Conservation (phyloP, 2,113 vertebrate species). For the Polypterus senegalus region DNA sequence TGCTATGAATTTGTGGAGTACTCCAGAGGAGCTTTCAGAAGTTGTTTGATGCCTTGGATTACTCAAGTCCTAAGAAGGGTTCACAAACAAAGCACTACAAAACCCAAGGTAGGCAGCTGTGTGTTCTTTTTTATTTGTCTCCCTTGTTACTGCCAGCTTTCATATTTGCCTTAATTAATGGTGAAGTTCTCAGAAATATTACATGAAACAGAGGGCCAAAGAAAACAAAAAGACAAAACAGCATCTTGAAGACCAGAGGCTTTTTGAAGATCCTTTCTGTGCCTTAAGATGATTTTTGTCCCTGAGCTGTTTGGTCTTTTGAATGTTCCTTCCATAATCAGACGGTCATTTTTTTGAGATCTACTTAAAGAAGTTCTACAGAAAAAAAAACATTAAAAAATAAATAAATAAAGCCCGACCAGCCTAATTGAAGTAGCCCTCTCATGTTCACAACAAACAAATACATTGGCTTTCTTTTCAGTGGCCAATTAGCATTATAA, state of each 20-base stretch:
- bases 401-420: constrained; percentile 30
- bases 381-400: constrained; percentile 25
- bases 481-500: constrained; percentile 47
- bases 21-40: no score
- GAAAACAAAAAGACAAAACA: constrained; percentile 1
- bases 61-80: no score
- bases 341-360: constrained; percentile 43
- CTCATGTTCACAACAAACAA: constrained; percentile 14
- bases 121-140: no score
- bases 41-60: no score
- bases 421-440: constrained; percentile 51
- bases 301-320: constrained; percentile 31
- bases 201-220: constrained; percentile 27
- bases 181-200: constrained; percentile 29
- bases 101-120: no score
- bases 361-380: constrained; percentile 47
- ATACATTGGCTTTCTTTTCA: constrained; percentile 46
- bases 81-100: no score
- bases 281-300: constrained; percentile 35
- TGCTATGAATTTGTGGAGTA: no score
- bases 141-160: constrained; percentile 18
- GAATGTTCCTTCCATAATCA: constrained; percentile 28
- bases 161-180: constrained; percentile 41
- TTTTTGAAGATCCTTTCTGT: constrained; percentile 46
- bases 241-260: constrained; percentile 25